Base-by-base conservation (phyloP, 2,888 invertebrate genomes). In the Ditula angustiorana region DNA sequence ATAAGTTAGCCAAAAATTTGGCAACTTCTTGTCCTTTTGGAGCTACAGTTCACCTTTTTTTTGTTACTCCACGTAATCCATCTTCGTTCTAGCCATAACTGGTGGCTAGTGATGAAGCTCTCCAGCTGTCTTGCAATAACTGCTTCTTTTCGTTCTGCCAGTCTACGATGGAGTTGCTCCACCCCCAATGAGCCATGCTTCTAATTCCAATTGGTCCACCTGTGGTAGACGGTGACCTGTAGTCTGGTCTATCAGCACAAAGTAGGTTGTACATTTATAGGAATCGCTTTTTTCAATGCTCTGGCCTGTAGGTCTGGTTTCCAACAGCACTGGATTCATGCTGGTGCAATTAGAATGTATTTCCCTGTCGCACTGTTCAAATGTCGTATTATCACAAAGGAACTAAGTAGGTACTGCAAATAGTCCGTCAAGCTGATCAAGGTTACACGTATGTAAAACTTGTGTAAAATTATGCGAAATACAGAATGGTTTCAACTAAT, bases 321-420 rank as follows among this genome's bases (percentile, higher is more conserved):
- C 72, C 75, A 74, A 46, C 70, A 75, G 47, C 1, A 58, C 68
- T 37, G 56, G 46, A 7, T 70, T 73, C 73, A 73, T 0, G 50
- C 13, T 0, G 73, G 73, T 0, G 58, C 70, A 8, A 74, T 61
- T 4, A 75, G 3, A 2, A 72, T 53, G 47, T 69, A 73, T 5
- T 10, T 35, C 1, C 74, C 72, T 11, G 19, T 62, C 1, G 71
- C 62, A n/a, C 16, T 16, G 16, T 71, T 61, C 5, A 74, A 61
- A 33, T 76, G 74, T 7, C 28, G 41, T 3, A 74, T n/a, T n/a
- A n/a, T n/a, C n/a, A n/a, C n/a, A n/a, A n/a, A n/a, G n/a, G n/a
- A n/a, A n/a, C n/a, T n/a, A n/a, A n/a, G n/a, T n/a, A n/a, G n/a
- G n/a, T n/a, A n/a, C n/a, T n/a, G n/a, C n/a, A n/a, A n/a, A n/a